phyloP scores from a whole-genome alignment of 1,140 invertebrate species.

The Halyomorpha halys region DNA sequence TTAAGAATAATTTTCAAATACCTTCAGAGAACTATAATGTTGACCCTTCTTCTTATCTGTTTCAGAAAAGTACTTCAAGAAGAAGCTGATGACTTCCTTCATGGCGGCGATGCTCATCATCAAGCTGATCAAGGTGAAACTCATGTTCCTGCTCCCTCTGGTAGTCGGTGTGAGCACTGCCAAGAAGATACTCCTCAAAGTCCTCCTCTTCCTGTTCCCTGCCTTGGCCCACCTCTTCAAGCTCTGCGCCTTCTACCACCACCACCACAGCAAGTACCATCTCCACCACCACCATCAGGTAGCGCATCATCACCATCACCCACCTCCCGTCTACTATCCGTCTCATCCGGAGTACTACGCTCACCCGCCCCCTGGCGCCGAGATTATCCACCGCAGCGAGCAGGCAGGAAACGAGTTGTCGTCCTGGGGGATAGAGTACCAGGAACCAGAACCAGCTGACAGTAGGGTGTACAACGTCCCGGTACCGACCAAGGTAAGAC shows the following conservation, averaged over 20 bases:
- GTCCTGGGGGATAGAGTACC: conserved; percentile 31
- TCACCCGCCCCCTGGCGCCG: conserved; percentile 12
- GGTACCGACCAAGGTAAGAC: too few relatives aligned
- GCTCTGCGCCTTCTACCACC: conserved; percentile 68
- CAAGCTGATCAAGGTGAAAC: conserved; percentile 51
- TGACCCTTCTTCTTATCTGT: conserved; percentile 32
- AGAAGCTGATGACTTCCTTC: conserved; percentile 58
- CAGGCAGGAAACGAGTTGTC: conserved; percentile 31
- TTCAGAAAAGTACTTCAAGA: conserved; percentile 65
- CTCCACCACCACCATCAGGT: conserved; percentile 62
- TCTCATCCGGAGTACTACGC: conserved; percentile 23
- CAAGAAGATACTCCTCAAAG: conserved; percentile 68
- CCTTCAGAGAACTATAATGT: too few relatives aligned
- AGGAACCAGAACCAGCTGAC: background rate
- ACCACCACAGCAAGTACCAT: conserved; percentile 56
- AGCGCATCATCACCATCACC: conserved; percentile 45
- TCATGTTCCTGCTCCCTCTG: conserved; percentile 33
- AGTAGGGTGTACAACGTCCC: conserved; percentile 3
- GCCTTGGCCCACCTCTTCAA: conserved; percentile 72
- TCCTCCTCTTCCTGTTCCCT: conserved; percentile 68
- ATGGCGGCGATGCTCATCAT: conserved; percentile 63
- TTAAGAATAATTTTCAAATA: too few relatives aligned
- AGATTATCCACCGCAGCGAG: conserved; percentile 18
- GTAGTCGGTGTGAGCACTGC: conserved; percentile 58
- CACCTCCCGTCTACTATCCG: conserved; percentile 33